Evolutionary conservation across 2,113 vertebrate genomes (phyloP), one percentile per base, ranked within the genome.

Genomic region (Heterochromis multidens): DNA sequence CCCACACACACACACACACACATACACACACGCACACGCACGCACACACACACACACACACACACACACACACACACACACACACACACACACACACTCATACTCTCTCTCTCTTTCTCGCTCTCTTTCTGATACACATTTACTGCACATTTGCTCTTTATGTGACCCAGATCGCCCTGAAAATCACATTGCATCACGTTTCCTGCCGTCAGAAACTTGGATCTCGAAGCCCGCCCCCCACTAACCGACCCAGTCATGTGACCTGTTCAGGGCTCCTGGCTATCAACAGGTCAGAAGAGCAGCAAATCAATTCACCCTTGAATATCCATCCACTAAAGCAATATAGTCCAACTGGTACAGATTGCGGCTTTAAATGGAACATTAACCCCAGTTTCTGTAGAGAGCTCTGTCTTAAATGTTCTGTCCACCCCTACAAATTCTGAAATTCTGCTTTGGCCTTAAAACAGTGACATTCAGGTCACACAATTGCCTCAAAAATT

Each of bases 161-260:
- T 23, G 62, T 94, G 92, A 94, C 95, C 94, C 95, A 95, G 87
- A 95, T 95, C 90, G 89, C 60, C 85, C 63, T 78, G 40, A 87
- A 91, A 92, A 59, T 79, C 74, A 79, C 31, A 9, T 72, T 85
- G 77, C 52, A 19, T 89, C 87, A 92, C 16, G 7, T 90, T 92
- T 91, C 67, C 81, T 86, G 85, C 87, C 29, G 5, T 85, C 81
- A 83, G 37, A 79, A 60, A 83, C 76, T 83, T 83, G 40, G 23
- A 85, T 85, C 52, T 67, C 29, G 13, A 40, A 23, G 37, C 11
- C 46, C 7, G n/a, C 16, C 16, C 6, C 31, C 33, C 62, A 54
- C 46, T 46, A 72, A 27, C 33, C 4, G 13, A 60, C 52, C 29
- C 23, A 7, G 80, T 88, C 90, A 86, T 84, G 85, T 86, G 78